Base-by-base conservation (phyloP, 37 sponge, comb jelly and placozoan genomes). In the Eunapius fragilis region DNA sequence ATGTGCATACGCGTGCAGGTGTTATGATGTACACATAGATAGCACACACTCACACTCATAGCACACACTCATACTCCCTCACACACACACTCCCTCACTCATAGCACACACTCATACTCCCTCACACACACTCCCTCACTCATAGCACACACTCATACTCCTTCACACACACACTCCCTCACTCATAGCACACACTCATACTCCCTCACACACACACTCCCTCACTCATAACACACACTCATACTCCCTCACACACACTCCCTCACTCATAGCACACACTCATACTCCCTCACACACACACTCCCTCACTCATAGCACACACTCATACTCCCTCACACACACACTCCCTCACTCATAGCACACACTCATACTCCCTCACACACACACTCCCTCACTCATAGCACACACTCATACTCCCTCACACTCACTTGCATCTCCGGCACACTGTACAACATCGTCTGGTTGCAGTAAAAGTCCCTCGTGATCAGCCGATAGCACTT, bases 351-450 rank as follows among this genome's bases (percentile, higher is more conserved):
- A 41, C 41, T 9, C 41, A 41, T 6, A 41, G 26, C 0, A 47
- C 27, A 3, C 73, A 30, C 31, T 31, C 73, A 30, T 25, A 2
- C 73, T 14, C 38, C 37, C 45, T 25, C 25, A 37, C 2, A 37
- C 83, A n/a, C 25, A 96, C 96, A n/a, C n/a, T n/a, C n/a, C n/a
- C 6, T 41, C 3, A 41, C 41, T 9, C 41, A 41, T 6, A 41
- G 26, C 0, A 47, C 27, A 3, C 73, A 30, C 31, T 31, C 73
- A 30, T 25, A 2, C 73, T 14, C 38, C 37, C 45, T 25, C 25
- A 37, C 2, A 37, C 83, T 33, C 25, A 96, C 96, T 82, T 83
- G 91, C 87, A 98, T 94, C 82, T 98, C 98, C 0, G 98, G 96
- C 4, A 50, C 73, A 71, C 80, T 92, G 87, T 92, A 92, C 30